These are phyloP conservation scores for Otus scops DNA, from an alignment of 2,797 vertebrate species.

Conservation along the genomic window DNA sequence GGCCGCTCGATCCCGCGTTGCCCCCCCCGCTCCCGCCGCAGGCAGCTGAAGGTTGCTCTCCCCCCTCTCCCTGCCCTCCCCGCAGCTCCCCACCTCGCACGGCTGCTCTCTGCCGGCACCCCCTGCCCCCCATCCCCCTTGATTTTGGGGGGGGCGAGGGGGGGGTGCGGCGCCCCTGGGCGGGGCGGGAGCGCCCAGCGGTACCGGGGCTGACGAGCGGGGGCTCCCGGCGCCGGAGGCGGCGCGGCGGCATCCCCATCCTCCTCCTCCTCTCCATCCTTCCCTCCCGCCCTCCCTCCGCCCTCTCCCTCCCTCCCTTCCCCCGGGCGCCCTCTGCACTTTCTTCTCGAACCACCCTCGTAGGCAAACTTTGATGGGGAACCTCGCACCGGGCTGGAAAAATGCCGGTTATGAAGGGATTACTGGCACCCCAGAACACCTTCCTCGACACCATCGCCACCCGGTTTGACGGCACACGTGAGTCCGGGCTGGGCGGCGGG, in stretches of 20 bases:
- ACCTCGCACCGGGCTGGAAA: constrained; percentile 86
- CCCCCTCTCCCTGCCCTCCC: background rate
- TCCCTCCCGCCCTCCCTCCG: background rate
- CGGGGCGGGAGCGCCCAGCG: background rate
- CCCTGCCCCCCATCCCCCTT: background rate
- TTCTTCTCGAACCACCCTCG: constrained; percentile 64
- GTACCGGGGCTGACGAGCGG: background rate
- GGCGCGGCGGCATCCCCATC: constrained; percentile 18
- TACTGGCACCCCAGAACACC: constrained; percentile 97
- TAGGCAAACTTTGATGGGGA: constrained; percentile 94
- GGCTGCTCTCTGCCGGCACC: background rate
- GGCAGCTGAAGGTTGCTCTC: background rate
- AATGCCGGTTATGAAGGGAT: constrained; percentile 99
- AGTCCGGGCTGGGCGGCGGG: constrained; percentile 73
- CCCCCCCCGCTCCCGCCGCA: background rate
- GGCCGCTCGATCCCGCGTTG: background rate
- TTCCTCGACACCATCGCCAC: constrained; percentile 98
- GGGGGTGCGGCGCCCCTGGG: background rate
- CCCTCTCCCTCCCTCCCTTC: background rate
- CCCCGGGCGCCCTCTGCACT: constrained; percentile 41
- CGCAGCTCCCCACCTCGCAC: background rate
- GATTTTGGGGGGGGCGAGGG: background rate
- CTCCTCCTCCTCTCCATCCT: background rate
- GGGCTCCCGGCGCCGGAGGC: constrained; percentile 50
- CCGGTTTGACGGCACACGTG: constrained; percentile 98